Evolutionary conservation across 2,113 vertebrate species (phyloP).

Genomic region (Buteo buteo): DNA sequence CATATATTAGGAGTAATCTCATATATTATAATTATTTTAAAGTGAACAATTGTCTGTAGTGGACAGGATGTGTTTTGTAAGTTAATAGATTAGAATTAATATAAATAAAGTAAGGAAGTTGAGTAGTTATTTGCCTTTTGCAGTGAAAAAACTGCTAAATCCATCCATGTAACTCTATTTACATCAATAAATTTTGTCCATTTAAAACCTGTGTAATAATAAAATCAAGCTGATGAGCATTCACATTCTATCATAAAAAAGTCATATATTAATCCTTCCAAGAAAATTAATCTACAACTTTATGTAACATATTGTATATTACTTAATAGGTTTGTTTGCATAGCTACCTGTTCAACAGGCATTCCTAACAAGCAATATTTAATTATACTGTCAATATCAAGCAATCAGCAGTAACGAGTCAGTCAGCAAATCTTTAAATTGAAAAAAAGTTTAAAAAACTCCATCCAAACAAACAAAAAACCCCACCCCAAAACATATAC

Average conservation of each 20-base stretch:
- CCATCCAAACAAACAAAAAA: accelerated
- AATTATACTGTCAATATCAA: not conserved
- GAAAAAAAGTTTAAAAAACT: not conserved
- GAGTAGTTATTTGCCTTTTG: not conserved
- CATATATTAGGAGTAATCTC: not conserved
- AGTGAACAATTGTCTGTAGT: not conserved
- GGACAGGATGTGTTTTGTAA: not conserved
- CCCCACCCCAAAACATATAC: accelerated
- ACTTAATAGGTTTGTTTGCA: not conserved
- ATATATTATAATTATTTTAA: not conserved
- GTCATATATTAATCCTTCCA: not conserved
- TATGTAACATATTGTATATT: not conserved
- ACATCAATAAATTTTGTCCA: not conserved
- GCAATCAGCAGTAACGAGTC: not conserved
- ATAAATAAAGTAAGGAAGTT: not conserved
- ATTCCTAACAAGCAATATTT: not conserved
- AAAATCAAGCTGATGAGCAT: not conserved
- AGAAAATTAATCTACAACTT: not conserved
- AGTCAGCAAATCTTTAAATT: not conserved
- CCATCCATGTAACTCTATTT: not conserved
- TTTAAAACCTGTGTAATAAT: not conserved
- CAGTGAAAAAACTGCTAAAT: not conserved
- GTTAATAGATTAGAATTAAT: not conserved
- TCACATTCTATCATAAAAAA: not conserved
- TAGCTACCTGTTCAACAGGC: not conserved